Conservation (phyloP, 2,113 vertebrate species). For the Myanophis thanlyinensis region DNA sequence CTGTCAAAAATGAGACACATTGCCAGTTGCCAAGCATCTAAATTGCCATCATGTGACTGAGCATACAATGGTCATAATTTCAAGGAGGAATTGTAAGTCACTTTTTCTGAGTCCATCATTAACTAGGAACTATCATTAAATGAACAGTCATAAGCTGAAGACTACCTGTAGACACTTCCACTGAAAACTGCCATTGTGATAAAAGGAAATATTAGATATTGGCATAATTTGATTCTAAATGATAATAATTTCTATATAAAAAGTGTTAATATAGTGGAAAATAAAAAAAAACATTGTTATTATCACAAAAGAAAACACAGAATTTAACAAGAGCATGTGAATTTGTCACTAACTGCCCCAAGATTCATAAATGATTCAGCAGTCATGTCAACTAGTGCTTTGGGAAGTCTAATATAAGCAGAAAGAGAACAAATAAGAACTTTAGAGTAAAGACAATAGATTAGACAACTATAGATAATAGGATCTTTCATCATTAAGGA, state of each 20-base stretch:
- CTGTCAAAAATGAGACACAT: neutral
- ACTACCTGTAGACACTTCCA: conserved; percentile 10
- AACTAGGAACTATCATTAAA: neutral
- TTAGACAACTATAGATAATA: neutral
- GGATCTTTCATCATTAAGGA: conserved; percentile 37
- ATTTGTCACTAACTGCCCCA: conserved; percentile 18
- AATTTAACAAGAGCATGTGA: conserved; percentile 13
- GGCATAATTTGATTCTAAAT: conserved; percentile 41
- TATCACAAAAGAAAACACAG: conserved; percentile 29
- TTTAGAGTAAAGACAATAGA: conserved; percentile 12
- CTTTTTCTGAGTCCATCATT: neutral
- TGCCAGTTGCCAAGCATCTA: neutral
- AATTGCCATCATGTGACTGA: neutral
- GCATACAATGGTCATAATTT: neutral
- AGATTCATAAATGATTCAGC: conserved; percentile 24
- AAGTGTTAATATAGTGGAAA: conserved; percentile 10
- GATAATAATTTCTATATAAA: conserved; percentile 38
- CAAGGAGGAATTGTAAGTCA: neutral
- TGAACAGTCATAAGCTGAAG: neutral
- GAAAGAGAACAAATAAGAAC: conserved; percentile 28
- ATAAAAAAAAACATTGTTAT: conserved; percentile 10
- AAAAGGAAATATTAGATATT: conserved; percentile 32
- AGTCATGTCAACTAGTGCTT: conserved; percentile 24
- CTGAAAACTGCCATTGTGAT: conserved; percentile 34
- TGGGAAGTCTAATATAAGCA: conserved; percentile 26